These are phyloP conservation scores for Tetrax tetrax DNA, from an alignment of 2,113 vertebrate genomes.

Conservation along the genomic window DNA sequence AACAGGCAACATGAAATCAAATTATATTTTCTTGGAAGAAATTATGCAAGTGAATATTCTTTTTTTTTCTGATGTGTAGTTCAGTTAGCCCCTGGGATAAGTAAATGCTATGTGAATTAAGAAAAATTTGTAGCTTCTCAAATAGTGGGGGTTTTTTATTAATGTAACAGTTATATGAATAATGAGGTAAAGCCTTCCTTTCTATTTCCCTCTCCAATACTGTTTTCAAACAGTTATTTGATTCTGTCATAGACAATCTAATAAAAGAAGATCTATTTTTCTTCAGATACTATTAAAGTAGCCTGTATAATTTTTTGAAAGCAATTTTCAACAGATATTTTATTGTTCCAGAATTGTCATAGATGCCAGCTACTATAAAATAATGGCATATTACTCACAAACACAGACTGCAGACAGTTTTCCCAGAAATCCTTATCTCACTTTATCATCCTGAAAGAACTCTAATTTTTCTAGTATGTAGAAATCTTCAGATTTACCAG, in stretches of 20 bases:
- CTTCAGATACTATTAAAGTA: conserved; percentile 14
- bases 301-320: conserved; percentile 41
- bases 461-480: background rate
- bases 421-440: background rate
- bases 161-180: background rate
- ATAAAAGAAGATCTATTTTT: conserved; percentile 31
- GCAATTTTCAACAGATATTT: conserved; percentile 19
- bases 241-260: conserved; percentile 1
- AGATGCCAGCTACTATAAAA: conserved; percentile 9
- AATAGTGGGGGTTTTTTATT: background rate
- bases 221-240: conserved; percentile 1
- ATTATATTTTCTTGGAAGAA: background rate
- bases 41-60: background rate
- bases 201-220: background rate
- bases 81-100: background rate
- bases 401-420: background rate
- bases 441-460: background rate
- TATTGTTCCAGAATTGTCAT: conserved; percentile 12
- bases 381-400: background rate
- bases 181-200: background rate
- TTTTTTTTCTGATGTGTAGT: background rate
- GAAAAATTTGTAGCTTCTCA: background rate
- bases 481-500: background rate
- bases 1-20: background rate
- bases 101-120: background rate